These are phyloP conservation scores for Cryptoprocta ferox DNA, from an alignment of 2,797 vertebrate species.

Conservation along the genomic window DNA sequence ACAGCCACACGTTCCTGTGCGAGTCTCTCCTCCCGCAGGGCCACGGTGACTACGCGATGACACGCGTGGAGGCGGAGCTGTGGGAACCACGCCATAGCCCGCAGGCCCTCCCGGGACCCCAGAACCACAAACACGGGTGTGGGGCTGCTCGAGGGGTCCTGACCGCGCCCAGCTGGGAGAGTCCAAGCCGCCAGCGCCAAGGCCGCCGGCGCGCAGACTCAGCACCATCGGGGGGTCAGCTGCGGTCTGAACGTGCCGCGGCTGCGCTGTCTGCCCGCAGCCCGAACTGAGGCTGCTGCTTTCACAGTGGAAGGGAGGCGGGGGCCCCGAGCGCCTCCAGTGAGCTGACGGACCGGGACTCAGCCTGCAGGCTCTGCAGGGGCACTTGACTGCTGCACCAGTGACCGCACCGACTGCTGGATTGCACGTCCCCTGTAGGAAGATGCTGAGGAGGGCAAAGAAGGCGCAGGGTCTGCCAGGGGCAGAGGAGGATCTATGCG, in stretches of 20 bases:
- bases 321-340: too few species aligned
- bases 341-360: background rate
- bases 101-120: background rate
- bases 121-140: background rate
- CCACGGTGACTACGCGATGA: too few species aligned
- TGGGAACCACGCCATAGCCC: rapidly evolving
- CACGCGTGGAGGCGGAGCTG: too few species aligned
- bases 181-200: background rate
- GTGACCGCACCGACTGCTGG: too few species aligned
- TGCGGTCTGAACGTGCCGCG: too few species aligned
- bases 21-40: too few species aligned
- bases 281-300: background rate
- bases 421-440: too few species aligned
- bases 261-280: background rate
- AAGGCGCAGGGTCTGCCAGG: too few species aligned
- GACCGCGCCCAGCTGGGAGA: background rate
- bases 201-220: background rate
- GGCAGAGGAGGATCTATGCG: too few species aligned
- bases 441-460: too few species aligned
- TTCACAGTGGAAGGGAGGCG: too few species aligned
- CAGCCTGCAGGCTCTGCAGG: background rate
- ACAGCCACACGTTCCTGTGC: rapidly evolving
- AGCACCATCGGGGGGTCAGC: background rate
- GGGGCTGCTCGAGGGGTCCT: background rate
- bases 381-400: too few species aligned